Evolutionary conservation across 2,113 vertebrate genomes (phyloP).

Genomic region (Alectura lathami): DNA sequence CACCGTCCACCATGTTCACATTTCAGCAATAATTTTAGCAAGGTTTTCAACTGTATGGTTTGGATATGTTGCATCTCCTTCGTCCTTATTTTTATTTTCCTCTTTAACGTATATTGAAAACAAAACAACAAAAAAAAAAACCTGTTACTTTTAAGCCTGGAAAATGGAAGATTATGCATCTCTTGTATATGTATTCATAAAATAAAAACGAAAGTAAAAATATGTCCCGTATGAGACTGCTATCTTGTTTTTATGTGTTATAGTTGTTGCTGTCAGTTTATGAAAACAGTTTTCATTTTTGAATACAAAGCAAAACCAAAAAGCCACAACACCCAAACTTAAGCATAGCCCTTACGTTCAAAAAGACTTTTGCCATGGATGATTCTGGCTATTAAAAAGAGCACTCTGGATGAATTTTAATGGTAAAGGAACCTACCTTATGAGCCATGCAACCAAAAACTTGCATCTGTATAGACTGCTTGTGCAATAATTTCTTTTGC

Average conservation of each 20-base stretch:
- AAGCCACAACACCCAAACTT: background rate
- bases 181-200: slow-evolving; percentile 65
- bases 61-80: slow-evolving; percentile 6
- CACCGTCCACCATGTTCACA: background rate
- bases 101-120: background rate
- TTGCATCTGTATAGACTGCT: background rate
- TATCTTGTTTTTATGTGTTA: slow-evolving; percentile 17
- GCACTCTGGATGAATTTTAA: background rate
- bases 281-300: background rate
- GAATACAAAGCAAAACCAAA: slow-evolving; percentile 21
- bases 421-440: background rate
- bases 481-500: background rate
- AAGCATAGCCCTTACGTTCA: background rate
- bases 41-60: slow-evolving; percentile 11
- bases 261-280: background rate
- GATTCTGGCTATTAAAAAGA: background rate
- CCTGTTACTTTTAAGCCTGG: slow-evolving; percentile 10
- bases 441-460: background rate
- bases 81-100: background rate
- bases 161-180: slow-evolving; percentile 45
- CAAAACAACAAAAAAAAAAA: background rate
- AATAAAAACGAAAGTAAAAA: slow-evolving; percentile 61
- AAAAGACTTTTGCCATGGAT: background rate
- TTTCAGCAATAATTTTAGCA: background rate
- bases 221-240: slow-evolving; percentile 35